Conservation (phyloP, 1,140 invertebrate species). For the Holcopasites calliopsidis region DNA sequence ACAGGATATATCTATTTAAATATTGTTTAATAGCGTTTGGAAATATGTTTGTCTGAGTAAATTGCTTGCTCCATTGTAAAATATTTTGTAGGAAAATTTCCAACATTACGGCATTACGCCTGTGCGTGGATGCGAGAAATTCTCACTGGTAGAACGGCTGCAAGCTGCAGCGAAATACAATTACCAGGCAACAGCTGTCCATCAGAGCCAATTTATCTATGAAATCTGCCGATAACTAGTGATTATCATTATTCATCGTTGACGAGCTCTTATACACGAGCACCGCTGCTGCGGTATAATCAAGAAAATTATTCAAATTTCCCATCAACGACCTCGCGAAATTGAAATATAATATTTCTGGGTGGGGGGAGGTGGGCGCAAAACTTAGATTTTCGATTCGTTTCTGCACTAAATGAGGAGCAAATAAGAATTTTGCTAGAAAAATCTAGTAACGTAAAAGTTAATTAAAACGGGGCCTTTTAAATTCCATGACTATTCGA, state of each 20-base stretch:
- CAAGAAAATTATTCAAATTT: slow-evolving; percentile 35
- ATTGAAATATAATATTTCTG: neutral
- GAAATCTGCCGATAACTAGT: slow-evolving; percentile 45
- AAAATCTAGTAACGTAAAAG: too few relatives aligned
- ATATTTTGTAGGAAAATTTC: slow-evolving; percentile 7
- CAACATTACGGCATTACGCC: neutral
- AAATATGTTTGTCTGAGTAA: too few relatives aligned
- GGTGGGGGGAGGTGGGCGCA: neutral
- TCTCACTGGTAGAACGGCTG: slow-evolving; percentile 12
- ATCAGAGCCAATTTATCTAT: slow-evolving; percentile 49
- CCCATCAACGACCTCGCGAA: neutral
- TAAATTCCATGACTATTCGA: too few relatives aligned
- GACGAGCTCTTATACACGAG: slow-evolving; percentile 30
- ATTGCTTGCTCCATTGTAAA: too few relatives aligned
- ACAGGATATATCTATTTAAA: too few relatives aligned
- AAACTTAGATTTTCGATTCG: too few relatives aligned
- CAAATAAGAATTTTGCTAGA: too few relatives aligned
- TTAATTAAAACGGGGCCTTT: too few relatives aligned
- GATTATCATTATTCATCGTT: slow-evolving; percentile 52
- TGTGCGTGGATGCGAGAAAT: slow-evolving; percentile 34
- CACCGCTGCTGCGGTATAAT: slow-evolving; percentile 1
- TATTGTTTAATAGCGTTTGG: neutral
- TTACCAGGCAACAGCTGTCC: slow-evolving; percentile 48
- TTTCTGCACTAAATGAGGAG: too few relatives aligned
- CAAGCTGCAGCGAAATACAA: slow-evolving; percentile 45